Percentiles rank a stretch among this genome's conserved stretches.
phyloP scores from a whole-genome alignment of 2,113 vertebrate species.

The human region DNA sequence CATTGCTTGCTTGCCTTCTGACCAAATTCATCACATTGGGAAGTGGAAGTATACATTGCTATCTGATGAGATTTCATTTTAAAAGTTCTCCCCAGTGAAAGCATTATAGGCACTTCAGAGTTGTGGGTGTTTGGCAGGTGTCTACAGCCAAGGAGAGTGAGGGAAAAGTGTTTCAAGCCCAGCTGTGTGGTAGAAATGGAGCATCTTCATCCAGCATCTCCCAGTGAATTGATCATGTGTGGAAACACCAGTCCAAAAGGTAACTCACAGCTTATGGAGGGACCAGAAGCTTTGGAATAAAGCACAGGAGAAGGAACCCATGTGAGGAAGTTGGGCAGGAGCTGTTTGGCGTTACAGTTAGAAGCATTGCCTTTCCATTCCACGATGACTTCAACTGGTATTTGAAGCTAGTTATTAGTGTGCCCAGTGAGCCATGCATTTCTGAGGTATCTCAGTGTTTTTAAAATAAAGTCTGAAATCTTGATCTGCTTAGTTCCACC shows the following conservation, averaged over 20 bases:
- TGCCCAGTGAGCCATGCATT: conserved; percentile 74
- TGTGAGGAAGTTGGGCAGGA: neutral
- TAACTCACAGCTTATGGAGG: neutral
- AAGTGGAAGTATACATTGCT: neutral
- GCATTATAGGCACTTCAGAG: neutral
- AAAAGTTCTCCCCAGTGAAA: neutral
- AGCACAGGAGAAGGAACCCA: neutral
- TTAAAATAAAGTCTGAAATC: conserved; percentile 74
- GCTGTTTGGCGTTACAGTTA: conserved; percentile 71
- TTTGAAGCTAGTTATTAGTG: conserved; percentile 78
- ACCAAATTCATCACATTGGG: neutral
- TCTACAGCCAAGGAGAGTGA: neutral
- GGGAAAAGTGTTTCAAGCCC: neutral
- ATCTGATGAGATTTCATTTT: neutral
- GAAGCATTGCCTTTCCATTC: conserved; percentile 63
- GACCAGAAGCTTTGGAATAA: neutral
- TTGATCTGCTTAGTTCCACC: conserved; percentile 79
- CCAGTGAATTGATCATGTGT: neutral
- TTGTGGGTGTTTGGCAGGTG: neutral
- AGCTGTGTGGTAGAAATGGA: neutral
- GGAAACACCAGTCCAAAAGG: neutral
- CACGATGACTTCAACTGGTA: conserved; percentile 49
- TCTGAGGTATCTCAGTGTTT: conserved; percentile 67
- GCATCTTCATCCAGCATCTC: neutral
- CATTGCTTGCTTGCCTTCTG: neutral